Percentiles rank a stretch among this genome's conserved stretches.
Conservation (phyloP, 1,140 invertebrate genomes). For the Mizuhopecten yessoensis region DNA sequence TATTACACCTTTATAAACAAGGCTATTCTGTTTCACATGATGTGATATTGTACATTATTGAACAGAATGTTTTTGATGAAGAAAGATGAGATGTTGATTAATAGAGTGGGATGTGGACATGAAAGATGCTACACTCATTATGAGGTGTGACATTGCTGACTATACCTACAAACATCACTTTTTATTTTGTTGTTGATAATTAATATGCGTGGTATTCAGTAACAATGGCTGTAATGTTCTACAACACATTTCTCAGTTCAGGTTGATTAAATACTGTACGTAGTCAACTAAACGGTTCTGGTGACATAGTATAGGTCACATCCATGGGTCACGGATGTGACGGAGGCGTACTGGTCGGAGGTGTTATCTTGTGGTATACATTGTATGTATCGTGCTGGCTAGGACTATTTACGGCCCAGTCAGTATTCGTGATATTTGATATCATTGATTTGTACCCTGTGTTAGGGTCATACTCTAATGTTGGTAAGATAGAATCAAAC, state of each 20-base stretch:
- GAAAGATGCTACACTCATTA: no score
- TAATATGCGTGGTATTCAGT: neutral
- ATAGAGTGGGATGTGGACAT: no score
- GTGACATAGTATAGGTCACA: neutral
- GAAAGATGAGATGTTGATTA: no score
- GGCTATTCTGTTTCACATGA: no score
- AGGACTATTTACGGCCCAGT: neutral
- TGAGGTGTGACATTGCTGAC: neutral
- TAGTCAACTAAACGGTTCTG: neutral
- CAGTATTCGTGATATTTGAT: slow-evolving; percentile 7
- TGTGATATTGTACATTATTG: no score
- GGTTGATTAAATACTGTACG: neutral
- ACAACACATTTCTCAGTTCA: neutral
- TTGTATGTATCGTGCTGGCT: neutral
- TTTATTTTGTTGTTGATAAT: neutral
- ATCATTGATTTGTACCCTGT: slow-evolving; percentile 6
- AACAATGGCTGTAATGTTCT: neutral
- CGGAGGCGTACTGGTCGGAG: neutral
- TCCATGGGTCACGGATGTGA: neutral
- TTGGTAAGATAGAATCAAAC: neutral
- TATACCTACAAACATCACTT: neutral
- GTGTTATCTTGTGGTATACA: neutral
- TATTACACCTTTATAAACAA: no score
- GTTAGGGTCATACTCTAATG: neutral
- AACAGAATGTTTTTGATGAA: no score